Conservation (phyloP, 2,113 vertebrate species). For the Hymenochirus boettgeri region DNA sequence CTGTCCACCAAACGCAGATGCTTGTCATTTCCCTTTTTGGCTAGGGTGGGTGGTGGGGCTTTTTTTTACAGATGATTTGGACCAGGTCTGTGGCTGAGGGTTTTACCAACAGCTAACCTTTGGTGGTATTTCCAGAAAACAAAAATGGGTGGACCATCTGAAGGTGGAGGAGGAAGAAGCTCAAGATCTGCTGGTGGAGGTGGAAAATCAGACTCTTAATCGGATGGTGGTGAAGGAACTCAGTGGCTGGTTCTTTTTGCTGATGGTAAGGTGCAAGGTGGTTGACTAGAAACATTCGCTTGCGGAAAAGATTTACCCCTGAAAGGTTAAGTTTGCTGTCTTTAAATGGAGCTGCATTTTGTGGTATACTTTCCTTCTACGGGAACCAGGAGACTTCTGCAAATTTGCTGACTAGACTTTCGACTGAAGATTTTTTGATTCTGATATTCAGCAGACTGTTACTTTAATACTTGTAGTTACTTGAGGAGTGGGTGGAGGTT, state of each 20-base stretch:
- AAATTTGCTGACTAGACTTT: constrained; percentile 85
- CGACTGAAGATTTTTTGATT: constrained; percentile 81
- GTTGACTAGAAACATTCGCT: constrained; percentile 51
- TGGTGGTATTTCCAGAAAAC: constrained; percentile 66
- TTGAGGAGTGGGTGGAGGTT: constrained; percentile 84
- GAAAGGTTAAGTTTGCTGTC: constrained; percentile 87
- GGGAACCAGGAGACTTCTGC: constrained; percentile 64
- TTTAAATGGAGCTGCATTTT: constrained; percentile 84
- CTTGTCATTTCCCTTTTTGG: constrained; percentile 79
- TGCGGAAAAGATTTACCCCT: constrained; percentile 69
- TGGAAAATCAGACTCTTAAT: constrained; percentile 80
- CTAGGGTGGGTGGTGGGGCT: constrained; percentile 75
- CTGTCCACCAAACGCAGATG: constrained; percentile 65
- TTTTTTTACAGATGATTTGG: constrained; percentile 80
- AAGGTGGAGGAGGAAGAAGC: constrained; percentile 74
- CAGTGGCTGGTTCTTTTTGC: constrained; percentile 60
- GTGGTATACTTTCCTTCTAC: constrained; percentile 64
- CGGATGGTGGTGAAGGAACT: constrained; percentile 82
- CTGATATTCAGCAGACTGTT: constrained; percentile 70
- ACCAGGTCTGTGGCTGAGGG: constrained; percentile 84
- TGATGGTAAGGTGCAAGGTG: constrained; percentile 44
- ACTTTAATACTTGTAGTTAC: constrained; percentile 84
- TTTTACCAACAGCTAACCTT: constrained; percentile 88
- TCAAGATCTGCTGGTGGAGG: constrained; percentile 78
- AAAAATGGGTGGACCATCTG: constrained; percentile 60